phyloP scores from a whole-genome alignment of 2,113 vertebrate genomes.

The Tupaia tana region DNA sequence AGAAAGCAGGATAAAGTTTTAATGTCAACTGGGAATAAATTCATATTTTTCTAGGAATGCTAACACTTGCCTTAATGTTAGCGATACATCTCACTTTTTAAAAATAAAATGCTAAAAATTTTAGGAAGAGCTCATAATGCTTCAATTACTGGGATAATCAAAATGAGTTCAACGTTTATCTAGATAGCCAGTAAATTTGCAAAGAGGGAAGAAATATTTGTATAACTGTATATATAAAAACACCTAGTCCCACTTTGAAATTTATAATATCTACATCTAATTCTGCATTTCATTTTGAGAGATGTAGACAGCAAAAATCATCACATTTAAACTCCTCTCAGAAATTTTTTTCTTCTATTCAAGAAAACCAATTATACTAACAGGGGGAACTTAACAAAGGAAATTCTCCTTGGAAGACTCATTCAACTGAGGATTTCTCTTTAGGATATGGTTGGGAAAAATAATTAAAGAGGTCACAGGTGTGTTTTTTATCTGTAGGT shows the following conservation, averaged over 20 bases:
- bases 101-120: slow-evolving; percentile 60
- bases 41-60: background rate
- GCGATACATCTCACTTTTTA: slow-evolving; percentile 17
- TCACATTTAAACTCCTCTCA: slow-evolving; percentile 61
- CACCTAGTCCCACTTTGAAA: slow-evolving; percentile 31
- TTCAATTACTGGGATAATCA: slow-evolving; percentile 48
- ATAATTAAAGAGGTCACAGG: slow-evolving; percentile 23
- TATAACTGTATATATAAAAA: slow-evolving; percentile 61
- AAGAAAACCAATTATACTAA: slow-evolving; percentile 56
- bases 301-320: slow-evolving; percentile 69
- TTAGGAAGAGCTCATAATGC: slow-evolving; percentile 57
- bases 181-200: slow-evolving; percentile 35
- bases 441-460: slow-evolving; percentile 49
- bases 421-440: slow-evolving; percentile 17
- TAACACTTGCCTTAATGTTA: slow-evolving; percentile 30
- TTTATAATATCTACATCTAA: background rate
- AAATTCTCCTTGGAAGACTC: slow-evolving; percentile 64
- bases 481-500: background rate
- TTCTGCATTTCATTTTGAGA: slow-evolving; percentile 68
- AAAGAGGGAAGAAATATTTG: slow-evolving; percentile 20
- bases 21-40: slow-evolving; percentile 3
- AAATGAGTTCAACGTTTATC: slow-evolving; percentile 52
- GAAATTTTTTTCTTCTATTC: slow-evolving; percentile 59
- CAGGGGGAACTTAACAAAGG: slow-evolving; percentile 39
- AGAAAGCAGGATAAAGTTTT: slow-evolving; percentile 7